Conservation (phyloP, 2,888 invertebrate species). For the Entomobrya proxima region DNA sequence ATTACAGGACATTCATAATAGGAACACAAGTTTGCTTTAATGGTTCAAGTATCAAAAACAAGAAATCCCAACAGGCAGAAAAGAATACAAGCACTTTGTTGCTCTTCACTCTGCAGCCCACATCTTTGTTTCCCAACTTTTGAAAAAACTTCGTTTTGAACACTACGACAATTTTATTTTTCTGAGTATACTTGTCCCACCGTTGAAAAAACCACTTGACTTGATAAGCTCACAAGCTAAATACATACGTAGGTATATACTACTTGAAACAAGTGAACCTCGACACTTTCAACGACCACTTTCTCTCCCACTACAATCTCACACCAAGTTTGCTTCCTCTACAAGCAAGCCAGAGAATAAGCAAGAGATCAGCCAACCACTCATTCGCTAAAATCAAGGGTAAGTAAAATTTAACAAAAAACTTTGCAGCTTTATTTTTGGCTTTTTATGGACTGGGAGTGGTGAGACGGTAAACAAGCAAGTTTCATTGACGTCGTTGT, state of each 20-base stretch:
- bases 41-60: background rate
- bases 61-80: conserved; percentile 8
- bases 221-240: background rate
- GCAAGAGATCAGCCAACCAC: background rate
- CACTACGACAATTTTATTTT: too few species aligned
- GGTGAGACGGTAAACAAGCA: background rate
- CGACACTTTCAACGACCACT: too few species aligned
- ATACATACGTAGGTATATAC: background rate
- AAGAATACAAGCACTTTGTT: too few species aligned
- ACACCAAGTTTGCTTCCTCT: too few species aligned
- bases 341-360: too few species aligned
- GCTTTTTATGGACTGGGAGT: background rate
- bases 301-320: too few species aligned
- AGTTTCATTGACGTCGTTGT: too few species aligned
- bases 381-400: background rate
- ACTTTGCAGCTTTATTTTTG: background rate
- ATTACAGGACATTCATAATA: too few species aligned
- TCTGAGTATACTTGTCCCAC: too few species aligned
- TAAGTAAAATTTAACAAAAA: background rate
- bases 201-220: background rate
- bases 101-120: background rate
- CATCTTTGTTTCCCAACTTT: background rate
- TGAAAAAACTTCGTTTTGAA: too few species aligned
- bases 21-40: too few species aligned
- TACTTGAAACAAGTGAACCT: too few species aligned